Conservation (phyloP, 2,797 vertebrate species). For the Fratercula arctica region DNA sequence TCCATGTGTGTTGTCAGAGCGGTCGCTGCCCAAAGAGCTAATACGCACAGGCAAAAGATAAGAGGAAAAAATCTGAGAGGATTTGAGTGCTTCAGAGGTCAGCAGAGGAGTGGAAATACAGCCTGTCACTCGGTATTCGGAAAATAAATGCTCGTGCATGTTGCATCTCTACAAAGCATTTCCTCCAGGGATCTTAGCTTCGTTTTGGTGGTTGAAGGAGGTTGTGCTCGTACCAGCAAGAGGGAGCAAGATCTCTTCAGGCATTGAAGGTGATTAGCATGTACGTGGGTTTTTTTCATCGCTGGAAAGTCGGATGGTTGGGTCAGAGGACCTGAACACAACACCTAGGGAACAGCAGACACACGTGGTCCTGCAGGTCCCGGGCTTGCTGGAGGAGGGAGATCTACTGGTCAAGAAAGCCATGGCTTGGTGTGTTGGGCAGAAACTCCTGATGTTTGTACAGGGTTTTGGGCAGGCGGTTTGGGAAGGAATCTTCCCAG, state of each 20-base stretch:
- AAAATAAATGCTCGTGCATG: fast-evolving
- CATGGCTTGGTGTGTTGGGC: fast-evolving
- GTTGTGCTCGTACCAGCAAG: not conserved
- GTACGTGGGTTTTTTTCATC: fast-evolving
- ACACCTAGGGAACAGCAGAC: not conserved
- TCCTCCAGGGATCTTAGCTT: not conserved
- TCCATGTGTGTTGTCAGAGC: not conserved
- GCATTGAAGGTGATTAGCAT: fast-evolving
- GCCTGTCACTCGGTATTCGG: fast-evolving
- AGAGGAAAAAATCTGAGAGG: not conserved
- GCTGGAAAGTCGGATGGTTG: not conserved
- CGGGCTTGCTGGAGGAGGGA: not conserved
- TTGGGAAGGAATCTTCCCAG: not conserved
- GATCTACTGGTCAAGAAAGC: not conserved
- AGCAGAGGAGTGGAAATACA: not conserved
- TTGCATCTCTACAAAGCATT: fast-evolving
- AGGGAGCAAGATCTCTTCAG: not conserved
- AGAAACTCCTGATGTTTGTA: not conserved
- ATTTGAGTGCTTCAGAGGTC: not conserved
- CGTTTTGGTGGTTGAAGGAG: not conserved
- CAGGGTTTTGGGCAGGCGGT: not conserved
- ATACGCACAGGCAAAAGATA: not conserved
- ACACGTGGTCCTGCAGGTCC: fast-evolving
- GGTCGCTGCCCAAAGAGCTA: not conserved
- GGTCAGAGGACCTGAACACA: not conserved